Conservation (phyloP, 1,140 invertebrate genomes). For the Brachionus asplanchnoidis region DNA sequence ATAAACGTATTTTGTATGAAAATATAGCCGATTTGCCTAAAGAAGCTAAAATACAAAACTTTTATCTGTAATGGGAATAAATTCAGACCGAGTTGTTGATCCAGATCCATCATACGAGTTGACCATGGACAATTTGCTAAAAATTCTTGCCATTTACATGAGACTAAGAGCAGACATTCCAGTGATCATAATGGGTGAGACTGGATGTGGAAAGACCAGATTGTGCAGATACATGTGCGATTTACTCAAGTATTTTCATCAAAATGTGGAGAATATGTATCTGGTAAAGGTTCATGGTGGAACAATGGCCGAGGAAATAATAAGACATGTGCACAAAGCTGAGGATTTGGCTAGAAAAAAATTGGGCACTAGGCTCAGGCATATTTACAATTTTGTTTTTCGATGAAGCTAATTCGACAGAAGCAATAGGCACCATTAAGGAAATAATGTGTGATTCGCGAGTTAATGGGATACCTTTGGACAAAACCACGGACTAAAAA, state of each 20-base stretch:
- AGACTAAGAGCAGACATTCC: conserved; percentile 50
- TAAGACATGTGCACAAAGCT: conserved; percentile 48
- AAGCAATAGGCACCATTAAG: conserved; percentile 51
- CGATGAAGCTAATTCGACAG: conserved; percentile 55
- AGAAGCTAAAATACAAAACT: background rate
- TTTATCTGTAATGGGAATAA: conserved; percentile 8
- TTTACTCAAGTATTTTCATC: background rate
- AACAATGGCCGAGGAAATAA: conserved; percentile 48
- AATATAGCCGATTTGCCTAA: background rate
- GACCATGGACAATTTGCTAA: conserved; percentile 52
- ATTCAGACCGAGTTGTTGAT: background rate
- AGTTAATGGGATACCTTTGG: conserved; percentile 46
- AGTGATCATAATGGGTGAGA: conserved; percentile 55
- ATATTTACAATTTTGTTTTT: conserved; percentile 53
- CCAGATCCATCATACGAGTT: conserved; percentile 47
- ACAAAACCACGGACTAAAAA: conserved; percentile 46
- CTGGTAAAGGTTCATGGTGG: conserved; percentile 51
- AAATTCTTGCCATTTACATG: conserved; percentile 54
- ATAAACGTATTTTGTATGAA: conserved; percentile 11
- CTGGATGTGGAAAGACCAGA: conserved; percentile 51
- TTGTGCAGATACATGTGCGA: conserved; percentile 15
- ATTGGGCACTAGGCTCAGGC: conserved; percentile 29
- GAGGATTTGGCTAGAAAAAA: conserved; percentile 45
- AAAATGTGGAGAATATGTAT: conserved; percentile 8
- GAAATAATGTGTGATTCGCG: conserved; percentile 53